Evolutionary conservation across 2,888 invertebrate genomes (phyloP).

Genomic region (Melieria crassipennis): DNA sequence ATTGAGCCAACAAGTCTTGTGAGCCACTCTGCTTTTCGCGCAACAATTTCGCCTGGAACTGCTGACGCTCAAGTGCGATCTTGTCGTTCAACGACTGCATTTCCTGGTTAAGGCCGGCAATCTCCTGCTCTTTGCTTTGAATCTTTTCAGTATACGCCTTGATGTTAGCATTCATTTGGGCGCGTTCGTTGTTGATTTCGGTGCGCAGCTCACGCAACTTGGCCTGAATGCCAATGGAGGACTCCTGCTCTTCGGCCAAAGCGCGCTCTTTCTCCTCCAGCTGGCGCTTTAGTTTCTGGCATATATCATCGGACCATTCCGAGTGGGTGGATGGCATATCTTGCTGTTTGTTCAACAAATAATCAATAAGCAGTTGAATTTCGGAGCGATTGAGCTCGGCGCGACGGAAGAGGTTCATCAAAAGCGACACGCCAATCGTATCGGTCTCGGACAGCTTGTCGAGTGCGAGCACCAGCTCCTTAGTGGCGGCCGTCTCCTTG

Average conservation of each 20-base stretch:
- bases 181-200: constrained; percentile 63
- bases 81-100: constrained; percentile 60
- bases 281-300: constrained; percentile 87
- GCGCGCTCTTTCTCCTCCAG: constrained; percentile 87
- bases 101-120: constrained; percentile 58
- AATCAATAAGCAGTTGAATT: constrained; percentile 89
- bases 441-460: constrained; percentile 74
- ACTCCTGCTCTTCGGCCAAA: constrained; percentile 78
- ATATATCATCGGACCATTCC: constrained; percentile 90
- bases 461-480: constrained; percentile 55
- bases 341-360: constrained; percentile 88
- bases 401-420: constrained; percentile 80
- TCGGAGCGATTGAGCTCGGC: constrained; percentile 86
- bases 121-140: constrained; percentile 58
- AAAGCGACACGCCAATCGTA: constrained; percentile 74
- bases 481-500: constrained; percentile 66
- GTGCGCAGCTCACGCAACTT: constrained; percentile 82
- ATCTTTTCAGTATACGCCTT: constrained; percentile 61
- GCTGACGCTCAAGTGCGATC: constrained; percentile 59
- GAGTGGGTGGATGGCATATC: constrained; percentile 79
- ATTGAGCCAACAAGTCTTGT: constrained; percentile 58
- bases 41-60: constrained; percentile 60
- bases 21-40: constrained; percentile 62
- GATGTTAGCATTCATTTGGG: constrained; percentile 57
- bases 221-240: constrained; percentile 78